Conservation (phyloP, 2,888 invertebrate genomes). For the Lepidochitona cinerea region DNA sequence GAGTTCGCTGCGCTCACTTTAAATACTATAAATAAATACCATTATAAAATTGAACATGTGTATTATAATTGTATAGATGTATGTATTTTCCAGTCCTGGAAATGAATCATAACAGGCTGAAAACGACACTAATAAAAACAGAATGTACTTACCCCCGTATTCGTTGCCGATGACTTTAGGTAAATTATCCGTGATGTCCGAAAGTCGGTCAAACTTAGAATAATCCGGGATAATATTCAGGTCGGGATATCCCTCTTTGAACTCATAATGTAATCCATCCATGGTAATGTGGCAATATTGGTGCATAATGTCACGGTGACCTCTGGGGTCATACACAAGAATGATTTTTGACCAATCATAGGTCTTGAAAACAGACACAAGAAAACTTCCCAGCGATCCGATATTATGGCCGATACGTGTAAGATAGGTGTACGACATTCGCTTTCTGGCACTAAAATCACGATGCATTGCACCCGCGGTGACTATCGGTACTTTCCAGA, state of each 20-base stretch:
- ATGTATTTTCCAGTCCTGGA: no score
- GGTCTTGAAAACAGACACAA: neutral
- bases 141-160: neutral
- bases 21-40: no score
- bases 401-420: constrained; percentile 25
- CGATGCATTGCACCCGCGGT: constrained; percentile 86
- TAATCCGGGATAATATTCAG: neutral
- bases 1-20: no score
- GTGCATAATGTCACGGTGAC: constrained; percentile 78
- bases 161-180: neutral
- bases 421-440: constrained; percentile 12
- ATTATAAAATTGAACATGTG: no score
- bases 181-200: neutral
- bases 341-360: constrained; percentile 59
- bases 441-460: constrained; percentile 77
- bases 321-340: constrained; percentile 82
- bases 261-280: constrained; percentile 1
- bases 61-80: no score
- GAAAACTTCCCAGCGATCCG: constrained; percentile 21
- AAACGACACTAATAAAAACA: no score
- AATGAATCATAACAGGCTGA: no score
- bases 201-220: neutral
- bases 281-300: constrained; percentile 79
- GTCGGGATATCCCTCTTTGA: neutral
- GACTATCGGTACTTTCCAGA: constrained; percentile 79